phyloP scores from a whole-genome alignment of 2,113 vertebrate species.

The Tragelaphus imberbis region DNA sequence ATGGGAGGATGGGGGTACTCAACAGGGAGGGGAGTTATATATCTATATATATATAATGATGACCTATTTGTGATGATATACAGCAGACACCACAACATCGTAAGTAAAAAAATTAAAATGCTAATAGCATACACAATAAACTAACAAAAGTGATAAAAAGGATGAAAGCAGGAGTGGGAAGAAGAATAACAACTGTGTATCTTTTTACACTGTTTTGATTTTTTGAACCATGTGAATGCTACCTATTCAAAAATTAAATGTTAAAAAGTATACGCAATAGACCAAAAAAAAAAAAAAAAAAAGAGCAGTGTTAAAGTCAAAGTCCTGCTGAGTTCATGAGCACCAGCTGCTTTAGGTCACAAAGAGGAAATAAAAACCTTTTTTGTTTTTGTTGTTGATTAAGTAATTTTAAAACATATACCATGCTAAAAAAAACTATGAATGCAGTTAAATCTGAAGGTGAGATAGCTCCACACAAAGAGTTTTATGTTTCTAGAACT shows the following conservation, averaged over 20 bases:
- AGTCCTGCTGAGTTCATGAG: not conserved
- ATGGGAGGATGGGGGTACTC: not conserved
- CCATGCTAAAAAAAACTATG: not conserved
- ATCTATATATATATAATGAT: not conserved
- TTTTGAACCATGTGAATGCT: not conserved
- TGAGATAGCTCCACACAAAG: not conserved
- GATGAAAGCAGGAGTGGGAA: not conserved
- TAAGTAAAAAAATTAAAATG: not conserved
- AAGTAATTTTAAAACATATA: not conserved
- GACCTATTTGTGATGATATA: not conserved
- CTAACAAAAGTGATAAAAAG: not conserved
- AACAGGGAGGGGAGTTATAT: not conserved
- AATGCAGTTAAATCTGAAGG: not conserved
- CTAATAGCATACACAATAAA: not conserved
- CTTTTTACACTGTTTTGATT: not conserved
- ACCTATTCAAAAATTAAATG: constrained; percentile 12
- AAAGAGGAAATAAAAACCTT: not conserved
- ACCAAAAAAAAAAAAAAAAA: no score
- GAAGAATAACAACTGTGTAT: not conserved
- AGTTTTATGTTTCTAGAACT: not conserved
- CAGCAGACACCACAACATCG: not conserved
- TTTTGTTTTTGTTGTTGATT: not conserved
- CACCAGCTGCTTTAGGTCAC: not conserved
- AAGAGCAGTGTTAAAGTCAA: not conserved
- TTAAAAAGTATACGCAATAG: not conserved